Evolutionary conservation across 1,140 invertebrate genomes (phyloP), one percentile per base, ranked within the genome.

Genomic region (Caenorhabditis remanei): DNA sequence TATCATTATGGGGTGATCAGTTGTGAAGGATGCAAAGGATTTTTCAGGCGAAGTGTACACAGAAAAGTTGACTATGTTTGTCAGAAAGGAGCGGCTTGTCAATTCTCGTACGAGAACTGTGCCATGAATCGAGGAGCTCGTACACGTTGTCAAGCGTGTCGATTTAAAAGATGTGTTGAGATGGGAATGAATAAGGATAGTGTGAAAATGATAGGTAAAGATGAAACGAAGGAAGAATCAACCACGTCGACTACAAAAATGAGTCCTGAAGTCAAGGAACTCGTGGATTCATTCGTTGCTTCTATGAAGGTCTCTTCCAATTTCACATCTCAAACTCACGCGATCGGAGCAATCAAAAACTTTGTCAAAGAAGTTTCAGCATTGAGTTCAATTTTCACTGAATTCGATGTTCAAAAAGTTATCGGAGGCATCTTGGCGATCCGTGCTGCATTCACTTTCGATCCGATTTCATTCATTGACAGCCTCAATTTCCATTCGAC

Each of bases 1-100:
- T 95, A 94, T 89, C 95, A 95, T 89, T 95, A 95, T 90, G 94
- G 94, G 8, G 94, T 95, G 6, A 94, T 94, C 43, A 94, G 94
- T 11, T 95, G 94, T 88, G 94, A 95, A 90, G 94, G 94, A 7
- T 95, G 94, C 91, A 95, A 94, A 93, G 71, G 71, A 24, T 79
- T 79, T 24, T 79, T 79, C 71, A 53, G 71, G 53, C 43, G 71
- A 21, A 79, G 14, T 24, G 71, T 79, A 4, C 46, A 48, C 46
- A 79, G 41, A 50, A 48, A 79, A 9, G 11, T 21, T 5, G 46
- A n/a, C 14, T 79, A 50, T 50, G 71, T 79, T 48, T 79, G 71
- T 50, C 7, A 40, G 9, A 79, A 79, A 24, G 71, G 71, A 24
- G 46, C 13, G 11, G 13, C 32, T 50, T 79, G 71, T n/a, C n/a